Conservation (phyloP, 2,888 invertebrate genomes). For the Drosophila cracens region DNA sequence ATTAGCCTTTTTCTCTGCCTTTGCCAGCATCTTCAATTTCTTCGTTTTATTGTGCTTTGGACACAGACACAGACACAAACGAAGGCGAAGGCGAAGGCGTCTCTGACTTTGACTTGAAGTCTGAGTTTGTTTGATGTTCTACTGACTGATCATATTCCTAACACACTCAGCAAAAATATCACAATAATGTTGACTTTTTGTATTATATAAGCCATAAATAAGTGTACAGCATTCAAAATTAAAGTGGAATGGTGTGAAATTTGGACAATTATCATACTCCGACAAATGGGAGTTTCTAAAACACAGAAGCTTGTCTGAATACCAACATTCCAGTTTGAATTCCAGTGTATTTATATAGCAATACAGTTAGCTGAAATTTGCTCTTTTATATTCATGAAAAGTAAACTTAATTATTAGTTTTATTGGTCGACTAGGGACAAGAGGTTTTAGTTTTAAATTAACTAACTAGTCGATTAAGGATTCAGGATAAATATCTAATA, state of each 20-base stretch:
- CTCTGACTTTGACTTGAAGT: constrained; percentile 28
- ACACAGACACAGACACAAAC: constrained; percentile 7
- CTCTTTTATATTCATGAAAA: not conserved
- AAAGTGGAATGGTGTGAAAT: not conserved
- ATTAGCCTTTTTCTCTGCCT: constrained; percentile 2
- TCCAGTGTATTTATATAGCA: not conserved
- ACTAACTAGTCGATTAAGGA: not conserved
- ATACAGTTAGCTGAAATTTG: not conserved
- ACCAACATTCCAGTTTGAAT: not conserved
- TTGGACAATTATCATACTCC: not conserved
- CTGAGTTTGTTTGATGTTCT: constrained; percentile 63
- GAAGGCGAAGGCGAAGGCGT: constrained; percentile 3
- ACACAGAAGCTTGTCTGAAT: not conserved
- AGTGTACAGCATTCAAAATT: not conserved
- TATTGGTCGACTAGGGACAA: too few species aligned
- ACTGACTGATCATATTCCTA: constrained; percentile 51
- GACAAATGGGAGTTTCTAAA: not conserved
- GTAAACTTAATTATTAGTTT: not conserved
- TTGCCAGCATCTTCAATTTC: constrained; percentile 6
- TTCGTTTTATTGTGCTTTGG: constrained; percentile 17
- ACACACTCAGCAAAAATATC: constrained; percentile 1
- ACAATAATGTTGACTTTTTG: not conserved
- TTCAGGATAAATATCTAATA: not conserved
- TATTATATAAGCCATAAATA: not conserved
- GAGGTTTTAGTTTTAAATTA: not conserved